phyloP scores from a whole-genome alignment of 1,140 invertebrate species.

The Dinoponera quadriceps region DNA sequence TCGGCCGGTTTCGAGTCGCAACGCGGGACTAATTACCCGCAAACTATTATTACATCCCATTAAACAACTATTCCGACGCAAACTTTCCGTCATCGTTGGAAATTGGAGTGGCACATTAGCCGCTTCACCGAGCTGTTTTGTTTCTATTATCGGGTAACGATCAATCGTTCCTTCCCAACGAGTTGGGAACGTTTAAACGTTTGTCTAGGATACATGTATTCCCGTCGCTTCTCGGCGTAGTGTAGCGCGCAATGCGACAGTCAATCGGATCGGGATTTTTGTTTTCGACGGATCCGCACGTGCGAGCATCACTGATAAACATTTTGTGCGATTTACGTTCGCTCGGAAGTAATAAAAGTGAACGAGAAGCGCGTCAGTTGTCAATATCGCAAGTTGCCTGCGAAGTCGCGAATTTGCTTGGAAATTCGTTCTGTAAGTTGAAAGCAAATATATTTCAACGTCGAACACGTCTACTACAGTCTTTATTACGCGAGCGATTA shows the following conservation, averaged over 20 bases:
- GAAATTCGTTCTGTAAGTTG: neutral
- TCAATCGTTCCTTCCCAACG: constrained; percentile 72
- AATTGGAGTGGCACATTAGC: constrained; percentile 70
- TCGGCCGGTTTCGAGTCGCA: constrained; percentile 66
- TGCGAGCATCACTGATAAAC: neutral
- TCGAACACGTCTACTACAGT: neutral
- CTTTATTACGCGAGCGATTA: neutral
- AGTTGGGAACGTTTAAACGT: constrained; percentile 44
- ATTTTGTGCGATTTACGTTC: neutral
- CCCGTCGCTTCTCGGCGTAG: neutral
- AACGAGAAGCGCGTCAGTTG: no score
- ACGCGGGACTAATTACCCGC: constrained; percentile 78
- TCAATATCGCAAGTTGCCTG: neutral
- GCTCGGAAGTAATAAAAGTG: neutral
- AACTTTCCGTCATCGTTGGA: constrained; percentile 70
- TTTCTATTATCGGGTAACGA: constrained; percentile 76
- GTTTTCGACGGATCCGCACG: neutral
- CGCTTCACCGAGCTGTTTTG: constrained; percentile 69
- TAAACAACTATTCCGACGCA: constrained; percentile 74
- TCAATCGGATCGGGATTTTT: no score
- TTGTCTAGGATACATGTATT: constrained; percentile 21
- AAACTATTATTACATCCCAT: constrained; percentile 75
- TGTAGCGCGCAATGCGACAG: neutral
- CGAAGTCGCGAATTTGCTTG: neutral
- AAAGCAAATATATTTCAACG: no score